Evolutionary conservation across 2,113 vertebrate species (phyloP), one percentile per base, ranked within the genome.

Genomic region (Xenus cinereus): DNA sequence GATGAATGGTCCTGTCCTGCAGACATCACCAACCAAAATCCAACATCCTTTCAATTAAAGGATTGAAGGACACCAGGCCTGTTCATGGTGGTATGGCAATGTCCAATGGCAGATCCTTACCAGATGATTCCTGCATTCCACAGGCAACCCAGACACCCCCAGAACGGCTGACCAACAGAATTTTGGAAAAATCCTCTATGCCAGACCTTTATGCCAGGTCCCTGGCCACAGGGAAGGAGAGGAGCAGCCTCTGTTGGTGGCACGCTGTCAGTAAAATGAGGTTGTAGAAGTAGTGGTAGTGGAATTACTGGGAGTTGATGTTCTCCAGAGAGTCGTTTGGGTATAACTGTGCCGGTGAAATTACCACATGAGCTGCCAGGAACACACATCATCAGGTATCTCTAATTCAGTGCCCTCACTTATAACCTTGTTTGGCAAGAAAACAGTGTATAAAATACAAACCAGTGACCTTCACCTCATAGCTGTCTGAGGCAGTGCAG

Each of bases 51-150:
- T n/a, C 14, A 56, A 8, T 33, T 48, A 56, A 62, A 43, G 50
- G 7, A 37, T 0, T 54, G 30, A 69, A 80, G 20, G 51, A 72
- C n/a, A 60, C 7, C 41, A 67, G 41, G 33, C 4, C 20, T 27
- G 27, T 37, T 78, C 8, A 0, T 1, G 35, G 45, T 2, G 4
- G 41, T 32, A 68, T 0, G 1, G 35, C 46, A 66, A 30, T 23
- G 48, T 6, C 67, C 7, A 4, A 11, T 1, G 4, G 48, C 51
- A 75, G 53, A 71, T 30, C 21, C 30, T 54, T 56, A 63, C 28
- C 22, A 57, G 37, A 7, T 3, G 20, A 75, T 7, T 1, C 4
- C 54, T 83, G 32, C 28, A 30, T 51, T 62, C 35, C 28, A 87
- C 63, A 48, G 23, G 16, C 62, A 80, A 30, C 10, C 2, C 63